Evolutionary conservation across 1,140 invertebrate species (phyloP).

Genomic region (Acyrthosiphon pisum): DNA sequence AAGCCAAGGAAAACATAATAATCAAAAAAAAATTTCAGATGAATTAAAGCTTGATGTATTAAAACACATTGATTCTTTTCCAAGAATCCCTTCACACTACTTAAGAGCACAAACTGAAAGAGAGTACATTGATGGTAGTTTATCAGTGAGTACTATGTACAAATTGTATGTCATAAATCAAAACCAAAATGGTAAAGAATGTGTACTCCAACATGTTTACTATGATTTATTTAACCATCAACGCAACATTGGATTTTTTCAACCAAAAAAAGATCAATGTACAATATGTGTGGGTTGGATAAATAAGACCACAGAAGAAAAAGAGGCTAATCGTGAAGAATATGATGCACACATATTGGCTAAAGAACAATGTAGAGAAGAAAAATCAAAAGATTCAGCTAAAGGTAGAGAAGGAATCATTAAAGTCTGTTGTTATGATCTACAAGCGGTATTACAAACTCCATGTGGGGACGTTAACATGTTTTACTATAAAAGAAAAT

Average conservation of each 20-base stretch:
- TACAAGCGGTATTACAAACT: slow-evolving; percentile 58
- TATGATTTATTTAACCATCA: slow-evolving; percentile 57
- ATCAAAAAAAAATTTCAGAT: slow-evolving; percentile 43
- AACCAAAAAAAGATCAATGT: slow-evolving; percentile 60
- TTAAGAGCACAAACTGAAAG: slow-evolving; percentile 36
- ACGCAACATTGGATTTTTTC: slow-evolving; percentile 58
- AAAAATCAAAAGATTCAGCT: slow-evolving; percentile 44
- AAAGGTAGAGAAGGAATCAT: slow-evolving; percentile 36
- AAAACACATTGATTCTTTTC: slow-evolving; percentile 59
- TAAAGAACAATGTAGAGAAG: slow-evolving; percentile 55
- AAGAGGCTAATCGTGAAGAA: slow-evolving; percentile 7
- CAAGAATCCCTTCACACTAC: slow-evolving; percentile 57
- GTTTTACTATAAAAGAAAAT: slow-evolving; percentile 61
- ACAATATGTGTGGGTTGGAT: slow-evolving; percentile 53
- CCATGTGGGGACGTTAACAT: slow-evolving; percentile 59
- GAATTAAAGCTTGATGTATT: slow-evolving; percentile 52
- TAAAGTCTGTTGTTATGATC: slow-evolving; percentile 58
- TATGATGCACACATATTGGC: slow-evolving; percentile 45
- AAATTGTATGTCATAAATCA: slow-evolving; percentile 52
- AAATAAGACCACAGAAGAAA: slow-evolving; percentile 51
- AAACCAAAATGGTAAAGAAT: slow-evolving; percentile 45
- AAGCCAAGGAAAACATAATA: slow-evolving; percentile 56
- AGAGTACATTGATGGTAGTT: slow-evolving; percentile 58
- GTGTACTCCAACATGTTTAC: slow-evolving; percentile 55
- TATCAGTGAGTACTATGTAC: slow-evolving; percentile 47